Evolutionary conservation across 2,888 invertebrate genomes (phyloP).

Genomic region (Hirudinaria manillensis): DNA sequence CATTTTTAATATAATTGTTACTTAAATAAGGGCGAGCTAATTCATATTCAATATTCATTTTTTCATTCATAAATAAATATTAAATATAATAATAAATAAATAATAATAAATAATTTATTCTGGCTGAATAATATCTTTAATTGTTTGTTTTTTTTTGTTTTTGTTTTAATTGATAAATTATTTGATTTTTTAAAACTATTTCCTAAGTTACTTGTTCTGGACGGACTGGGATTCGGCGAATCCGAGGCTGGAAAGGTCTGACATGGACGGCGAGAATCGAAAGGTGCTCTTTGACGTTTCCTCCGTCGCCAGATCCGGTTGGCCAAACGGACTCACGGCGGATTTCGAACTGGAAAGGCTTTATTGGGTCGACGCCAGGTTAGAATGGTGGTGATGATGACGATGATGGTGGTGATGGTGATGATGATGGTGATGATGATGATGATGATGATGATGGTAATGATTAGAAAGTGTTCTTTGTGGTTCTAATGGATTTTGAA

Average conservation of each 20-base stretch:
- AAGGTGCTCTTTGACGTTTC: conserved; percentile 62
- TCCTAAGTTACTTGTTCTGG: conserved; percentile 75
- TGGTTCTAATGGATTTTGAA: conserved; percentile 60
- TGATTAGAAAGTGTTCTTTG: not conserved
- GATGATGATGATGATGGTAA: conserved; percentile 4
- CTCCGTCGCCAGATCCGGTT: conserved; percentile 60
- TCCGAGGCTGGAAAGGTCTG: conserved; percentile 76
- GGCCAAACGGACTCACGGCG: conserved; percentile 80
- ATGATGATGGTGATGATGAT: conserved; percentile 22
- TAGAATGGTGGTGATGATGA: conserved; percentile 26
- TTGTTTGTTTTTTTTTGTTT: too few relatives aligned
- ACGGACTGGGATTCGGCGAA: conserved; percentile 76
- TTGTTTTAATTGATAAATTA: too few relatives aligned
- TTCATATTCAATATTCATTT: too few relatives aligned
- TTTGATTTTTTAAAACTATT: not conserved
- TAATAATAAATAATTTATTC: too few relatives aligned
- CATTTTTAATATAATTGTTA: too few relatives aligned
- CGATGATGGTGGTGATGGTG: not conserved
- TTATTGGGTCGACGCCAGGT: conserved; percentile 83
- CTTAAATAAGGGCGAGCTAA: too few relatives aligned
- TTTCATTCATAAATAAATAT: too few relatives aligned
- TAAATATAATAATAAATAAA: too few relatives aligned
- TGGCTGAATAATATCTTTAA: too few relatives aligned
- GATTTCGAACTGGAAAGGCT: conserved; percentile 67
- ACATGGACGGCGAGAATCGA: conserved; percentile 76